Conservation (phyloP, 2,797 vertebrate genomes). For the Pantherophis vulpinus region DNA sequence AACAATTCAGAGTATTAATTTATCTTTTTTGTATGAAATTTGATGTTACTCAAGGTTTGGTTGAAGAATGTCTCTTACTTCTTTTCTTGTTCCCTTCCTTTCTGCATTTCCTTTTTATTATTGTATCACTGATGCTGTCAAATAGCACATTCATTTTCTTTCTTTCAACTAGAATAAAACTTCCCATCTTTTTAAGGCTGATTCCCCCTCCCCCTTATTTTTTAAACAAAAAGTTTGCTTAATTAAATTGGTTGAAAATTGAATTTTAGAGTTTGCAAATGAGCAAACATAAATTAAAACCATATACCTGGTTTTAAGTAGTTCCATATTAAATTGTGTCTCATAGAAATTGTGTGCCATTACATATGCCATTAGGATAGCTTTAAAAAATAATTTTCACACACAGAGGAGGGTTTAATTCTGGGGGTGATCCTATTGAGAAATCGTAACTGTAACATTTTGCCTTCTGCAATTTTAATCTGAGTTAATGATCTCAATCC, state of each 20-base stretch:
- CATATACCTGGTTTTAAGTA: not conserved
- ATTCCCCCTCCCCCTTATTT: not conserved
- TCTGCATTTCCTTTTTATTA: not conserved
- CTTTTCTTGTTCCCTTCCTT: slow-evolving; percentile 19
- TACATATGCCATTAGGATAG: not conserved
- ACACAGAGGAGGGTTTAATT: not conserved
- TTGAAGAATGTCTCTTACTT: slow-evolving; percentile 20
- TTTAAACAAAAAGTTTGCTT: not conserved
- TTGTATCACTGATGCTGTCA: slow-evolving; percentile 31
- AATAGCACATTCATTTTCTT: not conserved
- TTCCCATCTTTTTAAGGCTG: slow-evolving; percentile 21
- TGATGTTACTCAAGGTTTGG: slow-evolving; percentile 20
- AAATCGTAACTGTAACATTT: not conserved
- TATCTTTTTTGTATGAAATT: not conserved
- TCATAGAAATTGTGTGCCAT: not conserved
- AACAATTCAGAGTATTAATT: not conserved
- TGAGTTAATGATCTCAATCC: not conserved
- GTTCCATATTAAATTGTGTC: not conserved
- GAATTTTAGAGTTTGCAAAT: not conserved
- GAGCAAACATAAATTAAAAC: not conserved
- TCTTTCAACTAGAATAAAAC: slow-evolving; percentile 43
- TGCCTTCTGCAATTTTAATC: not conserved
- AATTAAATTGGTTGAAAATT: not conserved
- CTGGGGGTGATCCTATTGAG: not conserved
- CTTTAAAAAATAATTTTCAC: not conserved